Evolutionary conservation across 1,140 invertebrate genomes (phyloP).

Genomic region (honey bee (Apis mellifera)): Amel_HAv3.1 CM009937.2:6073501-6074000

Average conservation of each 20-base stretch:
- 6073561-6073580: too few species aligned
- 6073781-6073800: conserved; percentile 22
- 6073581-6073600: too few species aligned
- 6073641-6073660: neutral
- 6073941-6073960: neutral
- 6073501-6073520: too few species aligned
- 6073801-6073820: neutral
- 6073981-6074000: too few species aligned
- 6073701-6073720: conserved; percentile 4
- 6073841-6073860: neutral
- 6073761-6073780: conserved; percentile 14
- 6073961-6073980: neutral
- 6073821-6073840: neutral
- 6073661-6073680: neutral
- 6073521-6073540: too few species aligned
- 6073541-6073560: too few species aligned
- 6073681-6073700: neutral
- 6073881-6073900: neutral
- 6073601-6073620: too few species aligned
- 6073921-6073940: conserved; percentile 1
- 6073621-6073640: too few species aligned
- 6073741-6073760: neutral
- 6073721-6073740: neutral
- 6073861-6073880: neutral
- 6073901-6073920: neutral